These are phyloP conservation scores for Bos javanicus DNA, from an alignment of 2,113 vertebrate species.

Conservation along the genomic window DNA sequence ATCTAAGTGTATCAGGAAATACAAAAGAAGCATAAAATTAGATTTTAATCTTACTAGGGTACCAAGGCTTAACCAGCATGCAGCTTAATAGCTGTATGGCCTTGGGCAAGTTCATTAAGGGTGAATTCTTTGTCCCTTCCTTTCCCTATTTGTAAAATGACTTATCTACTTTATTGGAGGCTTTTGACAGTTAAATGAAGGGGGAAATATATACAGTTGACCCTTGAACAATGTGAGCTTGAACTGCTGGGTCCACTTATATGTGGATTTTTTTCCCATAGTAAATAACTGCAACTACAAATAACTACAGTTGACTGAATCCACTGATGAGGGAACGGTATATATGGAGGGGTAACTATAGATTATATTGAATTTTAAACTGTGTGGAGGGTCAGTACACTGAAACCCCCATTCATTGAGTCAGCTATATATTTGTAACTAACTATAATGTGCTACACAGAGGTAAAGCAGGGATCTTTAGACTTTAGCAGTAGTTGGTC, in stretches of 20 bases:
- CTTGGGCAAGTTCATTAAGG: background rate
- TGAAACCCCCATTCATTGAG: background rate
- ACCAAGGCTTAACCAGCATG: background rate
- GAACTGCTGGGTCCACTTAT: background rate
- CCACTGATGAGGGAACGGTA: background rate
- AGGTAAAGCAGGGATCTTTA: background rate
- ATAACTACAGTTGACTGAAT: background rate
- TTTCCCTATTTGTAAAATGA: slow-evolving; percentile 10
- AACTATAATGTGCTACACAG: background rate
- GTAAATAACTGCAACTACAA: background rate
- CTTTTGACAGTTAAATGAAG: background rate
- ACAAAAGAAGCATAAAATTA: background rate
- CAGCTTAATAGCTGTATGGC: background rate
- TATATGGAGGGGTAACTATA: background rate
- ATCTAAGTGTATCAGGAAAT: background rate
- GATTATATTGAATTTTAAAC: background rate
- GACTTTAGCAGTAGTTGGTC: background rate
- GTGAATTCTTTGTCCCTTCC: background rate
- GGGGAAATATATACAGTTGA: background rate
- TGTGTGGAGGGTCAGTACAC: background rate
- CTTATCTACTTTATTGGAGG: background rate
- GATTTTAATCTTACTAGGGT: background rate
- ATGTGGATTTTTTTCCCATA: background rate
- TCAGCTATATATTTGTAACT: background rate
- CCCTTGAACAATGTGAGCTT: background rate